Evolutionary conservation across 2,113 vertebrate genomes (phyloP).

Genomic region (Peromyscus polionotus): DNA sequence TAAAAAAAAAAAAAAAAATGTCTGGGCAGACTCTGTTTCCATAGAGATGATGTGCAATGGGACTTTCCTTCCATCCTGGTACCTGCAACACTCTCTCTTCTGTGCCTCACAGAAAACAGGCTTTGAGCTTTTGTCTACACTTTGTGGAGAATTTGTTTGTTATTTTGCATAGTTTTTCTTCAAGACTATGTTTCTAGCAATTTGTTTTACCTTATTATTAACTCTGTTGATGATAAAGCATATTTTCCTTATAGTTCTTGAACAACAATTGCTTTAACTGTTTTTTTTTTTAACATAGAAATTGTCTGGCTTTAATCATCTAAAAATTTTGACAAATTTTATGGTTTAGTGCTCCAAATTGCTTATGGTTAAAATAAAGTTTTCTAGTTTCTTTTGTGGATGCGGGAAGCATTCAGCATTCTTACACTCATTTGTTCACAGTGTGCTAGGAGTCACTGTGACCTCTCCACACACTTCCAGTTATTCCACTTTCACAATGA

Average conservation of each 20-base stretch:
- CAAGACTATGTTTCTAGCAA: neutral
- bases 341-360: neutral
- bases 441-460: neutral
- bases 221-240: neutral
- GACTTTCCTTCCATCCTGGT: rapidly evolving
- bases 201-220: neutral
- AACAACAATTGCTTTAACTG: conserved; percentile 15
- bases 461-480: neutral
- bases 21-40: neutral
- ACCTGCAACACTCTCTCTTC: neutral
- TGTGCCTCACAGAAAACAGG: rapidly evolving
- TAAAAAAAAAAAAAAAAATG: neutral
- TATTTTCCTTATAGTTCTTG: neutral
- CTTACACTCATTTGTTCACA: neutral
- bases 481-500: neutral
- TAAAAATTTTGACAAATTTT: neutral
- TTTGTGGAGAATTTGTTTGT: neutral
- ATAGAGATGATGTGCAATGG: neutral
- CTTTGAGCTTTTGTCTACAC: neutral
- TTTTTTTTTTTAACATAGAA: neutral
- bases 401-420: neutral
- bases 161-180: conserved; percentile 19
- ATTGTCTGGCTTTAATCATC: conserved; percentile 38
- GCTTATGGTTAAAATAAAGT: neutral
- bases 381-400: neutral